Evolutionary conservation across 1,140 invertebrate genomes (phyloP), one percentile per base, ranked within the genome.

Genomic region (Drosophila kurseongensis): DNA sequence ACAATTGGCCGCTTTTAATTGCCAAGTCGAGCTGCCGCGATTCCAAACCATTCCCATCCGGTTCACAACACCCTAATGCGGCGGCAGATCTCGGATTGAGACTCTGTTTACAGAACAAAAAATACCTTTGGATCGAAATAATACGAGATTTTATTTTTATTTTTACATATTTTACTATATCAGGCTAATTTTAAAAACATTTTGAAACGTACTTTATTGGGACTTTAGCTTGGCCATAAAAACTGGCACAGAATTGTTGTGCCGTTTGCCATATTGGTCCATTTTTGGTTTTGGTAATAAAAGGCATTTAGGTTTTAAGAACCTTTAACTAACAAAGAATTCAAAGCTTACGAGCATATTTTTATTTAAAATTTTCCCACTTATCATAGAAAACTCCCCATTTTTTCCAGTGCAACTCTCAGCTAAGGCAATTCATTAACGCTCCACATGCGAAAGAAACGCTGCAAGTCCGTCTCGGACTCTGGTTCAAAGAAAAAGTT

Each of bases 1-100:
- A 89, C 84, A 88, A 89, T 84, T 78, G 84, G 60, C 50, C 65
- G 75, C 79, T 82, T 86, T 86, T 86, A 86, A 88, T 86, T 86
- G 85, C 73, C 60, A 47, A 79, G 41, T 56, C 59, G 69, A 81
- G 68, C 66, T 27, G 60, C 67, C 38, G n/a, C 60, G 13, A 63
- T 52, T 55, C 16, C 59, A 71, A 81, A 74, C 60, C 81, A 71
- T 89, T 89, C 84, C 82, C 84, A 89, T 89, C 84, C 84, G 84
- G 84, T 83, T 89, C 71, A 71, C 67, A n/a, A 36, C 84, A 89
- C 84, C 83, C 74, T 66, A 77, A 67, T 75, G 67, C 59, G 67
- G 47, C 32, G 41, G 40, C 55, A 44, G 38, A 71, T 69, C 67
- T 13, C 50, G 50, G 27, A 47, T 10, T 48, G 23, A 9, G 6